Percentiles rank a stretch among this genome's conserved stretches.
Conservation (phyloP, 1,140 invertebrate species). For the Bombus terrestris region DNA sequence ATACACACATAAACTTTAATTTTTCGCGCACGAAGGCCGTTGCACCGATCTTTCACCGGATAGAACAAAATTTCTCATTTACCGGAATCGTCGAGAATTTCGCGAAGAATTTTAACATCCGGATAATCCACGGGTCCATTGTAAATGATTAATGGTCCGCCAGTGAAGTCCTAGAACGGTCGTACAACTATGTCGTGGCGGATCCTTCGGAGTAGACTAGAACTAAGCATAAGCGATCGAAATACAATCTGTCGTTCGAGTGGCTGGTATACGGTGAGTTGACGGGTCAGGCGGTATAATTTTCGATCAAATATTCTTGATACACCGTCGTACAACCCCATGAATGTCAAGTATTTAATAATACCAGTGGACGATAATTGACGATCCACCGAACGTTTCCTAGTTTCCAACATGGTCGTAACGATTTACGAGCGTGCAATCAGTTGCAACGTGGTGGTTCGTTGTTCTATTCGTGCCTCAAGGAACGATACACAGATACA, state of each 20-base stretch:
- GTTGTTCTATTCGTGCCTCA: not conserved
- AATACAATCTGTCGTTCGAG: not conserved
- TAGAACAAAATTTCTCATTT: too few relatives aligned
- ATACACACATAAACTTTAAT: not conserved
- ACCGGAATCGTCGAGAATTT: not conserved
- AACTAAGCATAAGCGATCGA: not conserved
- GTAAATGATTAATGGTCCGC: not conserved
- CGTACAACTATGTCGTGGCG: not conserved
- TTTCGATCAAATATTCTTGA: constrained; percentile 9
- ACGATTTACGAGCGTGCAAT: not conserved
- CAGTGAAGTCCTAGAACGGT: not conserved
- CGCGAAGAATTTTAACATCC: not conserved
- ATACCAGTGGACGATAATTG: not conserved
- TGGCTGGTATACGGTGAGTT: too few relatives aligned
- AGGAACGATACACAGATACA: not conserved
- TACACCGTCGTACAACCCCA: too few relatives aligned
- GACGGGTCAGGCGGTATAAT: not conserved
- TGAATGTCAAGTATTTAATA: constrained; percentile 22
- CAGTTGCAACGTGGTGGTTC: not conserved
- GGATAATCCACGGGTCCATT: too few relatives aligned
- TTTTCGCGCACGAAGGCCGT: not conserved
- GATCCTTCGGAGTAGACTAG: not conserved
- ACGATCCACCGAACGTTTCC: not conserved
- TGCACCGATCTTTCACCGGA: not conserved
- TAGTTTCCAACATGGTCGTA: not conserved